Evolutionary conservation across 2,888 invertebrate genomes (phyloP).

Genomic region (Drosophila kokeensis): DNA sequence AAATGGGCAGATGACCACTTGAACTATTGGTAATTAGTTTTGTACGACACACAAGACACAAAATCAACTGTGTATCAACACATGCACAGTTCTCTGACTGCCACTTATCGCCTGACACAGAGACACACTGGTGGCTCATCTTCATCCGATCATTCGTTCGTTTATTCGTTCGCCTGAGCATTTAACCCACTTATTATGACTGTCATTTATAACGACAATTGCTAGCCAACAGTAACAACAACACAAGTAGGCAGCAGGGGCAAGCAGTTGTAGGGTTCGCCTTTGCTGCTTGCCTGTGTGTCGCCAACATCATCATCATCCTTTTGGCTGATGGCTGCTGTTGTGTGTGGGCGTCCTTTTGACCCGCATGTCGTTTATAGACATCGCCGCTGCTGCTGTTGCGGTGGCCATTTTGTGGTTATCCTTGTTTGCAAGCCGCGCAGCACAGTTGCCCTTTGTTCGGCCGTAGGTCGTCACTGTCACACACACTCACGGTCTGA

Average conservation of each 20-base stretch:
- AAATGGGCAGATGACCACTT: constrained; percentile 52
- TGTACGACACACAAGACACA: constrained; percentile 57
- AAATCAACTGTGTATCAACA: constrained; percentile 75
- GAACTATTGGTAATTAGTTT: constrained; percentile 78
- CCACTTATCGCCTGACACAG: constrained; percentile 55
- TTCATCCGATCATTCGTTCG: constrained; percentile 4
- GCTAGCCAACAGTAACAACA: constrained; percentile 27
- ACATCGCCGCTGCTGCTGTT: constrained; percentile 43
- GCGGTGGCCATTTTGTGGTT: constrained; percentile 77
- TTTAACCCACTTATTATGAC: constrained; percentile 81
- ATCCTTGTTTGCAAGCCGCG: constrained; percentile 64
- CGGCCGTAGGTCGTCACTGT: constrained; percentile 66
- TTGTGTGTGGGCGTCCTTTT: constrained; percentile 73
- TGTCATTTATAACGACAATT: constrained; percentile 75
- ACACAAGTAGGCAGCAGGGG: constrained; percentile 5
- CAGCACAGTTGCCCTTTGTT: constrained; percentile 55
- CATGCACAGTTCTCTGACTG: constrained; percentile 26
- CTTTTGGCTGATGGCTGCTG: constrained; percentile 25
- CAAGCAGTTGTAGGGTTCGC: constrained; percentile 8
- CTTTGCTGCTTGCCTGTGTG: constrained; percentile 38
- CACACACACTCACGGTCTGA: constrained; percentile 56
- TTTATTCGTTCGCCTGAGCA: constrained; percentile 43
- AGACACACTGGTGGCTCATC: constrained; percentile 41
- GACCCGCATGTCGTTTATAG: constrained; percentile 77
- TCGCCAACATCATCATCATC: constrained; percentile 51